phyloP scores from a whole-genome alignment of 2,797 vertebrate genomes.

The Eupleurogrammus muticus region DNA sequence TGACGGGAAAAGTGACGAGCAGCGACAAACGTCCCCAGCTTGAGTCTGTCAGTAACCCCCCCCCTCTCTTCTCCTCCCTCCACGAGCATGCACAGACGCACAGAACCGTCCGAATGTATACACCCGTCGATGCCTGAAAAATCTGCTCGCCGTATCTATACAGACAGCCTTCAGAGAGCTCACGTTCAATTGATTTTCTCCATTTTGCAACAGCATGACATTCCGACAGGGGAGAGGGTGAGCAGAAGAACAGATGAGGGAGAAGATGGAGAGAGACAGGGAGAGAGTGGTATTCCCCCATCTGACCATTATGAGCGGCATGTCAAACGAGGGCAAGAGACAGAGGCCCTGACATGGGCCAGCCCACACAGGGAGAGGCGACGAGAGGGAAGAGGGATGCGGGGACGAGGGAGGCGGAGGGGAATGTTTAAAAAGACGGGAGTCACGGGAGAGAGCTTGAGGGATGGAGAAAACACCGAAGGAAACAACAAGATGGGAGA shows the following conservation, averaged over 20 bases:
- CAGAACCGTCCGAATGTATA: slow-evolving; percentile 40
- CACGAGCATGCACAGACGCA: slow-evolving; percentile 12
- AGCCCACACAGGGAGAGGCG: slow-evolving; percentile 75
- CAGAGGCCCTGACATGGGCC: slow-evolving; percentile 79
- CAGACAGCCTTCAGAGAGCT: slow-evolving; percentile 68
- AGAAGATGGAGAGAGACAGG: slow-evolving; percentile 78
- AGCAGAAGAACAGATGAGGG: slow-evolving; percentile 51
- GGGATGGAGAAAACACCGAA: slow-evolving; percentile 40
- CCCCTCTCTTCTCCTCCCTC: not conserved
- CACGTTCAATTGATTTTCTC: slow-evolving; percentile 75
- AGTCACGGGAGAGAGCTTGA: slow-evolving; percentile 18
- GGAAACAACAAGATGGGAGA: slow-evolving; percentile 34
- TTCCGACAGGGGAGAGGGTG: slow-evolving; percentile 63
- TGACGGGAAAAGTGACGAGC: slow-evolving; percentile 80
- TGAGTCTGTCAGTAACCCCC: slow-evolving; percentile 76
- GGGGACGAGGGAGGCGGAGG: slow-evolving; percentile 11
- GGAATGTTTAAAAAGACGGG: slow-evolving; percentile 33
- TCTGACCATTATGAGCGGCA: slow-evolving; percentile 88
- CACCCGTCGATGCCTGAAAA: slow-evolving; percentile 53
- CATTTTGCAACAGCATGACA: slow-evolving; percentile 72
- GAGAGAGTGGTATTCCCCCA: slow-evolving; percentile 78
- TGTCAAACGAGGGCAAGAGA: slow-evolving; percentile 84
- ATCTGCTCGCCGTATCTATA: slow-evolving; percentile 58
- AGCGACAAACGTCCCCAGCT: slow-evolving; percentile 81
- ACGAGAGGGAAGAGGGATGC: not conserved